phyloP scores from a whole-genome alignment of 1,140 invertebrate genomes.

The Bombus affinis region DNA sequence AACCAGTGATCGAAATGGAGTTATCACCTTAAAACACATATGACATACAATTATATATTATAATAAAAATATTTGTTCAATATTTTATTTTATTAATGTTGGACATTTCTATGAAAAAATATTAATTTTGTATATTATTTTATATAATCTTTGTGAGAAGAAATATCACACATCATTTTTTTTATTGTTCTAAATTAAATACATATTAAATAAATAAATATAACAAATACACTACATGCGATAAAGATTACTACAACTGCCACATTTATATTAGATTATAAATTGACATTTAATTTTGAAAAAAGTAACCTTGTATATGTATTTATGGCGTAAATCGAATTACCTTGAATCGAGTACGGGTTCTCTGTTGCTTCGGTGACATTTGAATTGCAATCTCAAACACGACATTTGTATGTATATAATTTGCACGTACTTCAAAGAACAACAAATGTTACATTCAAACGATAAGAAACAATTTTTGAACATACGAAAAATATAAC shows the following conservation, averaged over 20 bases:
- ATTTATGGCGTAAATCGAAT: constrained; percentile 6
- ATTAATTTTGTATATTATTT: background rate
- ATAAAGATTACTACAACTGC: background rate
- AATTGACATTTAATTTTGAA: background rate
- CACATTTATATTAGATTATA: background rate
- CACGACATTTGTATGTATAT: constrained; percentile 37
- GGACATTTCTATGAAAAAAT: background rate
- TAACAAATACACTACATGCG: background rate
- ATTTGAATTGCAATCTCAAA: constrained; percentile 68
- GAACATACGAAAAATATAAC: constrained; percentile 13
- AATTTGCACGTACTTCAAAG: constrained; percentile 7
- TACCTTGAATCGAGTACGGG: constrained; percentile 76
- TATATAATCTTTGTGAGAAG: background rate
- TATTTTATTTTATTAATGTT: background rate
- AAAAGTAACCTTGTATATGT: constrained; percentile 8
- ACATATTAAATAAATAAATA: too few relatives aligned
- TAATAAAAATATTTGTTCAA: background rate
- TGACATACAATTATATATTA: background rate
- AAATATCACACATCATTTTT: background rate
- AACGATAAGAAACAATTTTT: background rate
- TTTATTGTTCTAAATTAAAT: background rate
- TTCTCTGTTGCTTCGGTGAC: constrained; percentile 72
- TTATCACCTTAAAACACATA: constrained; percentile 89
- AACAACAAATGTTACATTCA: background rate
- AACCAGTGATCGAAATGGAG: constrained; percentile 91